Evolutionary conservation across 2,797 vertebrate species (phyloP).

Genomic region (Neostethus bicornis): DNA sequence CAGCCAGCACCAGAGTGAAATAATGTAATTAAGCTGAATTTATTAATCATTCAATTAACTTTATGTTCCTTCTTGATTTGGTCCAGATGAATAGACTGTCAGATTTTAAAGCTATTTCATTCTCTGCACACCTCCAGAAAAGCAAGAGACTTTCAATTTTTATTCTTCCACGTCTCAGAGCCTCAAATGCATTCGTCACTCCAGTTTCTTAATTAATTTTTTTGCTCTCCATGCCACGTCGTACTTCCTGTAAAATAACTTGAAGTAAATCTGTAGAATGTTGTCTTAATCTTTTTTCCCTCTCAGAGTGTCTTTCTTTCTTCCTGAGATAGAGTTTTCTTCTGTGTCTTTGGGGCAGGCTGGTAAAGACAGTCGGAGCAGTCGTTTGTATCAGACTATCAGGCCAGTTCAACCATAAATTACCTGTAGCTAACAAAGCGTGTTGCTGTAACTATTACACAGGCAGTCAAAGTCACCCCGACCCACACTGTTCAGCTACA

Average conservation of each 20-base stretch:
- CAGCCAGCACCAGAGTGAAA: constrained; percentile 90
- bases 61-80: constrained; percentile 95
- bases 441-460: constrained; percentile 77
- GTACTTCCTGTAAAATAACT: constrained; percentile 25
- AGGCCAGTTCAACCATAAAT: constrained; percentile 79
- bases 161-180: constrained; percentile 63
- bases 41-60: constrained; percentile 99
- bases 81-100: constrained; percentile 97
- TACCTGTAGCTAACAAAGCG: constrained; percentile 79
- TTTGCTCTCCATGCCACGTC: constrained; percentile 25
- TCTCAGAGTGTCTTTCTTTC: constrained; percentile 22
- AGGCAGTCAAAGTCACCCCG: constrained; percentile 78
- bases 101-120: constrained; percentile 97
- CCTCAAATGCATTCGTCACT: constrained; percentile 35
- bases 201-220: constrained; percentile 32
- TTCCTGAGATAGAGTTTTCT: constrained; percentile 49
- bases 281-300: constrained; percentile 21
- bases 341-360: constrained; percentile 66
- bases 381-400: constrained; percentile 75
- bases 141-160: constrained; percentile 78
- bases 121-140: constrained; percentile 86
- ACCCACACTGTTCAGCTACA: constrained; percentile 53
- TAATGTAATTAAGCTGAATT: constrained; percentile 99
- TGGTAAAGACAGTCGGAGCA: constrained; percentile 71
- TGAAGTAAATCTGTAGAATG: constrained; percentile 8